These are phyloP conservation scores for Pammene fasciana DNA, from an alignment of 2,888 invertebrate species.

Conservation along the genomic window DNA sequence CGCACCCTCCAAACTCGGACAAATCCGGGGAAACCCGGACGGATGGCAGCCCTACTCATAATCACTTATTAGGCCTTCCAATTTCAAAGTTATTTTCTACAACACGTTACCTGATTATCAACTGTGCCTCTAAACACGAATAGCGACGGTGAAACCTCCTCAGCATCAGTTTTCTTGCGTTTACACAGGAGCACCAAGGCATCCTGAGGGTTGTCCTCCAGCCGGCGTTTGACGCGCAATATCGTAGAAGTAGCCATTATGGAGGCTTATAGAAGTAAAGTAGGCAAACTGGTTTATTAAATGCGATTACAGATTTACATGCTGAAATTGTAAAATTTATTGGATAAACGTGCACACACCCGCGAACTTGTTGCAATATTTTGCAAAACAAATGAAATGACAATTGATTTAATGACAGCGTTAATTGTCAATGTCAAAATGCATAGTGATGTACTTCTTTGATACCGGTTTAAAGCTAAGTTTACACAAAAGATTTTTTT, in stretches of 20 bases:
- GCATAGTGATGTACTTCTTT: not conserved
- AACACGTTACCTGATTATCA: constrained; percentile 83
- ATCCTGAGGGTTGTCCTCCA: constrained; percentile 88
- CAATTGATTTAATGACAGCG: too few relatives aligned
- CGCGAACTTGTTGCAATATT: not conserved
- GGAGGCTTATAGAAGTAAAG: not conserved
- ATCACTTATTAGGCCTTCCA: too few relatives aligned
- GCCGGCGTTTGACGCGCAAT: constrained; percentile 88
- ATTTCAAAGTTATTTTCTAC: not conserved
- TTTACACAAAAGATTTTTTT: not conserved
- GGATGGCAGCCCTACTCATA: too few relatives aligned
- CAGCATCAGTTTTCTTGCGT: constrained; percentile 83
- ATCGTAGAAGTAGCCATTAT: constrained; percentile 82
- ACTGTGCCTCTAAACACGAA: constrained; percentile 89
- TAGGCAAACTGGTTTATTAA: not conserved
- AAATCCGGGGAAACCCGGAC: too few relatives aligned
- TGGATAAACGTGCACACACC: not conserved
- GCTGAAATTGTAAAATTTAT: not conserved
- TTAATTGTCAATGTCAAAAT: not conserved
- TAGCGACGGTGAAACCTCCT: constrained; percentile 83
- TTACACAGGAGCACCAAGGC: constrained; percentile 89
- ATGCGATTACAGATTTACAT: not conserved
- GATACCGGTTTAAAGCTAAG: not conserved
- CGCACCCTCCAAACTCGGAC: too few relatives aligned
- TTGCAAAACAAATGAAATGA: not conserved